phyloP scores from a whole-genome alignment of 1,140 invertebrate genomes.

The Adelges cooleyi region DNA sequence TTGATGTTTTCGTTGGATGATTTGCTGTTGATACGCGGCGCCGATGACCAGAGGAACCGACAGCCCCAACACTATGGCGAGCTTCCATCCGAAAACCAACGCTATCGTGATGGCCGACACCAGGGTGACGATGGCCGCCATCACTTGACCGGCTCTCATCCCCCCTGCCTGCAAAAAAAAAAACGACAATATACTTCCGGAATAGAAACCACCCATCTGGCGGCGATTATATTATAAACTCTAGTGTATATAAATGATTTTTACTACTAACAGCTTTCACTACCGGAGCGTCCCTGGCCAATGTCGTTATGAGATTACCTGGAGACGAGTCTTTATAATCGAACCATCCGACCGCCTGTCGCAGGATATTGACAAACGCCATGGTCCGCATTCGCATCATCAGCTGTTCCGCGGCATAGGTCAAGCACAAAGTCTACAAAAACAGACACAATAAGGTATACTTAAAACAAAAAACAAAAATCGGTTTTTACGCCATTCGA shows the following conservation, averaged over 20 bases:
- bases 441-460: too few relatives aligned
- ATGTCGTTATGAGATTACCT: slow-evolving; percentile 53
- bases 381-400: slow-evolving; percentile 52
- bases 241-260: neutral
- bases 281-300: slow-evolving; percentile 60
- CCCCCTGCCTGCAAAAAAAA: slow-evolving; percentile 51
- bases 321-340: slow-evolving; percentile 55
- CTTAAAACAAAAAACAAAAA: too few relatives aligned
- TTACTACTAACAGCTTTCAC: slow-evolving; percentile 61
- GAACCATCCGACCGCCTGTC: slow-evolving; percentile 63
- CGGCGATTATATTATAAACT: neutral
- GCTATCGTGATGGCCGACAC: slow-evolving; percentile 47
- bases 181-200: neutral
- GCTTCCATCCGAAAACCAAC: slow-evolving; percentile 58
- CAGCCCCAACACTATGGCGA: slow-evolving; percentile 53
- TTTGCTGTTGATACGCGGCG: slow-evolving; percentile 52
- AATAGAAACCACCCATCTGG: neutral
- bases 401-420: slow-evolving; percentile 55
- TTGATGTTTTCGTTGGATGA: slow-evolving; percentile 42
- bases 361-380: slow-evolving; percentile 53
- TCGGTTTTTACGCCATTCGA: neutral
- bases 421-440: slow-evolving; percentile 38
- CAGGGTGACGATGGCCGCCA: slow-evolving; percentile 55
- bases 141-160: slow-evolving; percentile 53
- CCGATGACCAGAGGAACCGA: slow-evolving; percentile 55